Conservation (phyloP, 1,140 invertebrate genomes). For the Drosophila chauvacae region DNA sequence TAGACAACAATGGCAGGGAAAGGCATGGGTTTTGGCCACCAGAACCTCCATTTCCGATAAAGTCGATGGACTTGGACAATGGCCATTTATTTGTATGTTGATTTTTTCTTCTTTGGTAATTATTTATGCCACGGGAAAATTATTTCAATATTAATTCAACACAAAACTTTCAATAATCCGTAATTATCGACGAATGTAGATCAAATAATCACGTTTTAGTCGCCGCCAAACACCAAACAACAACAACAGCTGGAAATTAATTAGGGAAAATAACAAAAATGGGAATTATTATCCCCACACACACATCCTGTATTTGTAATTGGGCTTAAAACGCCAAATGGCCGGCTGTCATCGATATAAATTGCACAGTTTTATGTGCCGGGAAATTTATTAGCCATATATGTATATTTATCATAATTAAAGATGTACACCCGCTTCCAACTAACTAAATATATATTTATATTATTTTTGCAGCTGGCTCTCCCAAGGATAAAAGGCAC, state of each 20-base stretch:
- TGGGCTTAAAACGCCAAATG: constrained; percentile 29
- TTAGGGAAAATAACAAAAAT: constrained; percentile 70
- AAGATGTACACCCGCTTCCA: not conserved
- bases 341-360: constrained; percentile 24
- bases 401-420: constrained; percentile 21
- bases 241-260: constrained; percentile 59
- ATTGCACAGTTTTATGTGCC: constrained; percentile 1
- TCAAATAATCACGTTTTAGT: constrained; percentile 78
- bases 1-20: constrained; percentile 34
- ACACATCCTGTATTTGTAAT: constrained; percentile 36
- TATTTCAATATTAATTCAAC: constrained; percentile 80
- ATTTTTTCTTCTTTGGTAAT: constrained; percentile 48
- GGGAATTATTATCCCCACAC: constrained; percentile 62
- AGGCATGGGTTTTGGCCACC: constrained; percentile 3
- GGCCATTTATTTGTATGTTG: constrained; percentile 56
- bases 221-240: constrained; percentile 16
- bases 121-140: constrained; percentile 69
- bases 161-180: constrained; percentile 81
- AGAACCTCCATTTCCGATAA: constrained; percentile 28
- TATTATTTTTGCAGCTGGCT: constrained; percentile 24
- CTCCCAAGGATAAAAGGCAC: constrained; percentile 30
- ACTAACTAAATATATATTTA: constrained; percentile 16
- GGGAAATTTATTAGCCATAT: constrained; percentile 1
- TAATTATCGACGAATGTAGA: constrained; percentile 78
- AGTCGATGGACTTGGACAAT: constrained; percentile 5